Percentiles rank a stretch among this genome's conserved stretches.
Conservation (phyloP, 2,113 vertebrate genomes). For the Leucosticte australis region DNA sequence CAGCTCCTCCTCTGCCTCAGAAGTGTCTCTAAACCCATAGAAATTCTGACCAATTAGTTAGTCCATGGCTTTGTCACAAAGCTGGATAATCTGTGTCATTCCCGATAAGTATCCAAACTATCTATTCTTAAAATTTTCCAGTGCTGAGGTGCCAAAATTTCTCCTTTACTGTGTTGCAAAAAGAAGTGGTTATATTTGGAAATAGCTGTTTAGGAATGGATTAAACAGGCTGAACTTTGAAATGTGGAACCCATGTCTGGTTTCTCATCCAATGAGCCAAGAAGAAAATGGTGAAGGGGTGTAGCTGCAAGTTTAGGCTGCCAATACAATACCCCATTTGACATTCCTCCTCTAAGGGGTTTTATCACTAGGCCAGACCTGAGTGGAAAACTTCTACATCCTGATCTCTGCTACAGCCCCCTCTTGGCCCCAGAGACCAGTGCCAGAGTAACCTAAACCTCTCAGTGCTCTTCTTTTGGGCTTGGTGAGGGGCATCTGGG, state of each 20-base stretch:
- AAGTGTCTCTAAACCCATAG: not conserved
- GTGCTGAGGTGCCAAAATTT: not conserved
- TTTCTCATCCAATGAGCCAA: not conserved
- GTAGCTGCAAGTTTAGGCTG: not conserved
- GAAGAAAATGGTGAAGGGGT: not conserved
- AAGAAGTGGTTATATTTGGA: not conserved
- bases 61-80: not conserved
- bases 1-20: not conserved
- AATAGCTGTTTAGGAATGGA: not conserved
- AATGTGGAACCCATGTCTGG: not conserved
- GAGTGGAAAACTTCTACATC: not conserved
- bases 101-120: not conserved
- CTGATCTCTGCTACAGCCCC: not conserved
- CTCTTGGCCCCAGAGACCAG: fast-evolving
- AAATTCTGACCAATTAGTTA: not conserved
- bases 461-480: not conserved
- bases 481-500: not conserved
- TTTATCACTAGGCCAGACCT: not conserved
- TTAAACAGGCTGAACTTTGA: not conserved
- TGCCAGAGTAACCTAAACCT: not conserved
- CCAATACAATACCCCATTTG: not conserved
- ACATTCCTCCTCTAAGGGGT: not conserved
- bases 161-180: not conserved
- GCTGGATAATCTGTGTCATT: not conserved
- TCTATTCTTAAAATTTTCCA: not conserved